Conservation (phyloP, 2,888 invertebrate genomes). For the Apodemia duryi region DNA sequence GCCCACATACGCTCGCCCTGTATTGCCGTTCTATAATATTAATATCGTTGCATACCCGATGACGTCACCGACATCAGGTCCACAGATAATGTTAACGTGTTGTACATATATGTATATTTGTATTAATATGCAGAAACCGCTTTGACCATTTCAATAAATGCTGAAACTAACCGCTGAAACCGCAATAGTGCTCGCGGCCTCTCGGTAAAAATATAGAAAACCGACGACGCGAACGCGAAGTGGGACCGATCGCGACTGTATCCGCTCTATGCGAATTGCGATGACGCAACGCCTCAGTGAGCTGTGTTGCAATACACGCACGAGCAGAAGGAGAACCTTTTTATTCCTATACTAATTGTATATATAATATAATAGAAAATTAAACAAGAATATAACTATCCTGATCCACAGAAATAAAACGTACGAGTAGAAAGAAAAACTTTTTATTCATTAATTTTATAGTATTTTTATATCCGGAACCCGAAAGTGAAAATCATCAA, state of each 20-base stretch:
- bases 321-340: background rate
- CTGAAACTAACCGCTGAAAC: background rate
- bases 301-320: conserved; percentile 19
- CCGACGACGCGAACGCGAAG: conserved; percentile 28
- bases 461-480: too few species aligned
- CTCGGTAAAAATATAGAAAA: conserved; percentile 50
- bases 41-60: background rate
- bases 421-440: too few species aligned
- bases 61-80: background rate
- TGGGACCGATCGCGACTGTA: conserved; percentile 59
- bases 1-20: too few species aligned
- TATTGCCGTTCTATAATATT: too few species aligned
- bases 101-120: background rate
- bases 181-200: background rate
- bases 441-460: too few species aligned
- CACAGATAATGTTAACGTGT: background rate
- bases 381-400: too few species aligned
- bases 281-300: conserved; percentile 46
- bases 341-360: background rate
- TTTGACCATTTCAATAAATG: background rate
- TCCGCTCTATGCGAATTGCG: conserved; percentile 43
- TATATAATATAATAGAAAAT: too few species aligned
- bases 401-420: too few species aligned
- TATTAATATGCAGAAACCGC: background rate
- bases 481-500: too few species aligned